phyloP scores from a whole-genome alignment of 2,797 vertebrate species.

The Tolypeutes matacus region DNA sequence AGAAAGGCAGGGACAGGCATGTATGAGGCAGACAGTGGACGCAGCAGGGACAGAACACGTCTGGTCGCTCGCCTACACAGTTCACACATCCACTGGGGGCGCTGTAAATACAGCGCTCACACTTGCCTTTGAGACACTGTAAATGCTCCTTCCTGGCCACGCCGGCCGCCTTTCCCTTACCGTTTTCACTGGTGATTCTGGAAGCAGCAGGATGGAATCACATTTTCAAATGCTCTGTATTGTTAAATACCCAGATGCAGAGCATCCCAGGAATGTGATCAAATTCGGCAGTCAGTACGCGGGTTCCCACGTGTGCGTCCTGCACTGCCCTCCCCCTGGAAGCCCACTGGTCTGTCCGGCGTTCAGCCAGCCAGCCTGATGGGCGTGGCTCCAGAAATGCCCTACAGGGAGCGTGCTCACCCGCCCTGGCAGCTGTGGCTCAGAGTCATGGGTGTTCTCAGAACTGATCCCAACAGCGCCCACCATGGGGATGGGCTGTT shows the following conservation, averaged over 20 bases:
- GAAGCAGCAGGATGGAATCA: not conserved
- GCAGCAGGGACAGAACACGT: fast-evolving
- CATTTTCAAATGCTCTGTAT: not conserved
- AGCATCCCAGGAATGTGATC: not conserved
- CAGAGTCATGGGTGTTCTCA: not conserved
- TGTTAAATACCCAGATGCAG: not conserved
- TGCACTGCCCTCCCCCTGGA: too few relatives aligned
- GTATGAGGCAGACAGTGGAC: not conserved
- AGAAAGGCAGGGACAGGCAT: too few relatives aligned
- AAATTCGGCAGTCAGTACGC: not conserved
- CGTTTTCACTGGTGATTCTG: not conserved
- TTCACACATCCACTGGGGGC: not conserved
- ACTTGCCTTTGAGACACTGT: not conserved
- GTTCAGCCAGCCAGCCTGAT: too few relatives aligned
- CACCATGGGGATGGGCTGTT: not conserved
- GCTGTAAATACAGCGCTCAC: not conserved
- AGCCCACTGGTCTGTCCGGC: too few relatives aligned
- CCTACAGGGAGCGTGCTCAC: too few relatives aligned
- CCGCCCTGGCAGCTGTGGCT: too few relatives aligned
- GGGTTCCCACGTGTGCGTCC: too few relatives aligned
- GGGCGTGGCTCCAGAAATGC: too few relatives aligned
- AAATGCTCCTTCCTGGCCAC: not conserved
- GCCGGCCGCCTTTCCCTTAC: not conserved
- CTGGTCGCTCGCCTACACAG: not conserved
- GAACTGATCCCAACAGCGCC: fast-evolving